Evolutionary conservation across 2,113 vertebrate species (phyloP), one percentile per base, ranked within the genome.

Genomic region (Bostrychus sinensis): DNA sequence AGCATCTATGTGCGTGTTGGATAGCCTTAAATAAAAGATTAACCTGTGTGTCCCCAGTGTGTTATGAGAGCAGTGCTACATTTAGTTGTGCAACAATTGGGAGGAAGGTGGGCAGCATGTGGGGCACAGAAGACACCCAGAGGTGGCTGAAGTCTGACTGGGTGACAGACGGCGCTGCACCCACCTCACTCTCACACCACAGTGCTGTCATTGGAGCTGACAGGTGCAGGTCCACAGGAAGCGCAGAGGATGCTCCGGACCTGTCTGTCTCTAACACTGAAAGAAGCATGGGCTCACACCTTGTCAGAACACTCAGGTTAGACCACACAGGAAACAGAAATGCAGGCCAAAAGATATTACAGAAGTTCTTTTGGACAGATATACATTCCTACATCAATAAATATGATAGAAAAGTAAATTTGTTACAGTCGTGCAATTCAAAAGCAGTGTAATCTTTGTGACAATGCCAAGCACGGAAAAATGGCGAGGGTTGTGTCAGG

Each of bases 1-100:
- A 74, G 69, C 56, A 74, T 66, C 43, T 45, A 58, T 71, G 68
- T 85, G 83, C 57, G 38, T 82, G 71, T 77, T 70, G 74, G 67
- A 70, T 70, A 46, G 60, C 59, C 70, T 86, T 91, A 85, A 91
- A 89, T 89, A 88, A 90, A 91, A 88, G 77, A 89, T 88, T 89
- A 89, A 86, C 81, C 86, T 81, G 81, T 46, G 22, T 48, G 79
- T 88, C 82, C 74, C 85, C 50, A 14, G 78, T 51, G 83, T 84
- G 86, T 84, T 86, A 77, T 73, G 75, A 77, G 75, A 70, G 69
- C 59, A 76, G 81, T 63, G 70, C 70, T 56, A 72, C 76, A 19
- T 60, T 61, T 60, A 72, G 78, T 19, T 60, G 66, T 65, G 73
- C 65, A 65, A 57, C 54, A 64, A 66, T 39, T 77, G 46, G 79